Evolutionary conservation across 1,140 invertebrate genomes (phyloP).

Genomic region (Elymnias hypermnestra): DNA sequence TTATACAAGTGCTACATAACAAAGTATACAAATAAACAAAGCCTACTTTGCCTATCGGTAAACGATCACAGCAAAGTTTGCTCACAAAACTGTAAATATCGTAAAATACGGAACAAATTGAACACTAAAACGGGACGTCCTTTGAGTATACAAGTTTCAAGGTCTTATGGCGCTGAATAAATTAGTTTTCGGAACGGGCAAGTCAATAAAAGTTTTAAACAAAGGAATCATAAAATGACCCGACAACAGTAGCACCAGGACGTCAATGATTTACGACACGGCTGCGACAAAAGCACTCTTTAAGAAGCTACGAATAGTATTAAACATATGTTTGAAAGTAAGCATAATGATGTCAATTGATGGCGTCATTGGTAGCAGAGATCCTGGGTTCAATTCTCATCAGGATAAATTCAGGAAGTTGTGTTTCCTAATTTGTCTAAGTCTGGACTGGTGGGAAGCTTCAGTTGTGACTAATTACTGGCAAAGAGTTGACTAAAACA

Average conservation of each 20-base stretch:
- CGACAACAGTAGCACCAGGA: constrained; percentile 60
- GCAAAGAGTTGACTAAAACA: too few relatives aligned
- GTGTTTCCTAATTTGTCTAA: too few relatives aligned
- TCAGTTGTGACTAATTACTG: too few relatives aligned
- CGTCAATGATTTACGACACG: constrained; percentile 63
- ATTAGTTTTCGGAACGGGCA: constrained; percentile 65
- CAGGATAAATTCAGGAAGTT: too few relatives aligned
- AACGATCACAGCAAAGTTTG: constrained; percentile 24
- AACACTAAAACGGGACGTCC: constrained; percentile 22
- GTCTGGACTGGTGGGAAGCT: too few relatives aligned
- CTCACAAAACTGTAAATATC: constrained; percentile 31
- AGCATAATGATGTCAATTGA: too few relatives aligned
- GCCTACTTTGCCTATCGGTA: constrained; percentile 23
- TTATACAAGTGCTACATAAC: too few relatives aligned
- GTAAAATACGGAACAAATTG: constrained; percentile 45
- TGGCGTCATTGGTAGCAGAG: too few relatives aligned
- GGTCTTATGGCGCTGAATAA: constrained; percentile 61
- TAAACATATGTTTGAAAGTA: constrained; percentile 43
- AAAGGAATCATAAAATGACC: constrained; percentile 72
- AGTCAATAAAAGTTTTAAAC: constrained; percentile 74
- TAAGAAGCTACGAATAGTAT: constrained; percentile 53
- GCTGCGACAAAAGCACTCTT: constrained; percentile 63
- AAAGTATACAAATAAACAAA: too few relatives aligned
- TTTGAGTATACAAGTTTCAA: constrained; percentile 51
- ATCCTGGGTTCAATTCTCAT: too few relatives aligned